Conservation (phyloP, 1,140 invertebrate genomes). For the Rhagoletis zephyria region DNA sequence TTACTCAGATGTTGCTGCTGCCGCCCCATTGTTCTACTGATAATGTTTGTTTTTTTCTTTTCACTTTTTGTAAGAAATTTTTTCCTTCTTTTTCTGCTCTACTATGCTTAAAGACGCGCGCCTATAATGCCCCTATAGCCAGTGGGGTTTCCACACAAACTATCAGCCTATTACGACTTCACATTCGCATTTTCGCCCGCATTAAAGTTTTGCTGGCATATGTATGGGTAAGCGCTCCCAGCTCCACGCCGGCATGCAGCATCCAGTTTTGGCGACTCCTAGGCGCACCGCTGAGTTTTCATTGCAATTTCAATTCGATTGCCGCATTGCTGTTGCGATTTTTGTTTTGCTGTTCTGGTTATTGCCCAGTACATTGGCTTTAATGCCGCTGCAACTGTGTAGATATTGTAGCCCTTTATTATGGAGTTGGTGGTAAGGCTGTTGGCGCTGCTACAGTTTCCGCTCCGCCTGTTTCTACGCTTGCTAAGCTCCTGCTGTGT, state of each 20-base stretch:
- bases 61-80: not conserved
- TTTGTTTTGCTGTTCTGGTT: not conserved
- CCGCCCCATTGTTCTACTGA: constrained; percentile 1
- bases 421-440: not conserved
- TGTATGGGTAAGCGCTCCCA: not conserved
- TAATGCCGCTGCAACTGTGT: too few relatives aligned
- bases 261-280: constrained; percentile 6
- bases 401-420: not conserved
- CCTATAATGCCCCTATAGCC: not conserved
- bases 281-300: constrained; percentile 44
- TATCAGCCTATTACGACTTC: not conserved
- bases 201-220: not conserved
- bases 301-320: not conserved
- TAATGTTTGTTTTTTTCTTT: constrained; percentile 4
- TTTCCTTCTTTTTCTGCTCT: not conserved
- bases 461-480: not conserved
- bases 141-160: not conserved
- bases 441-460: not conserved
- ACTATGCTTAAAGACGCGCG: not conserved
- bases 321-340: not conserved
- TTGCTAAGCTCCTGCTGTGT: not conserved
- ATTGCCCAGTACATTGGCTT: not conserved
- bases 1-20: too few relatives aligned
- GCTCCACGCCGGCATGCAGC: not conserved
- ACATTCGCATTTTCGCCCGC: not conserved